Evolutionary conservation across 2,888 invertebrate species (phyloP), one percentile per base, ranked within the genome.

Genomic region (Lepidocyrtinus sp.): DNA sequence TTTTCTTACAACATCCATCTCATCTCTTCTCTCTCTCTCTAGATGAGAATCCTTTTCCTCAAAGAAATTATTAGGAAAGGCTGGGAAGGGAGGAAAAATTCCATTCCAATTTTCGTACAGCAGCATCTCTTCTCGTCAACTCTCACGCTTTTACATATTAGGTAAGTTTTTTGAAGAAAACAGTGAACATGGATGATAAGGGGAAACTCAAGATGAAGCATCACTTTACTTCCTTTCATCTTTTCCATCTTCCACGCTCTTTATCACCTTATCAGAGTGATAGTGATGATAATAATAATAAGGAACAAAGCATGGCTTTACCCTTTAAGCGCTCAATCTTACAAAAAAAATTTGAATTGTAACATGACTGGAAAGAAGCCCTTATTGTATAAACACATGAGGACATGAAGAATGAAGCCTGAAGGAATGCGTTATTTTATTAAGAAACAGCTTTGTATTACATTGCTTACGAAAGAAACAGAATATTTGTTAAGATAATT

Each of bases 221-320:
- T 36, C 36, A 36, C 24, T 70, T 25, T 70, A 19, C 62, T 21
- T 27, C 27, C 63, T 59, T 19, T 63, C 62, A 21, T 61, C 45
- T 19, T 36, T 36, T 36, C 12, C 17, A 19, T 59, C 27, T 71
- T 71, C 24, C 45, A n/a, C 62, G 45, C 61, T 62, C 71, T 72
- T 63, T 63, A 63, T 72, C 72, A 63, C 25, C 71, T 45, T 71
- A 71, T 71, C 71, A 63, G n/a, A n/a, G n/a, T 22, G 36, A 71
- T 61, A 21, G 45, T 26, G 24, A 71, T 36, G 36, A 36, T 36
- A 36, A 36, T 36, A 36, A 36, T 36, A 36, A 36, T 36, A 36
- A 36, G 36, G 36, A 36, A 12, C 36, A 12, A 36, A 36, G 36
- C 5, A 36, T 7, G 36, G 12, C 12, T 36, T 36, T 36, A 36